Conservation (phyloP, 2,113 vertebrate species). For the Polyodon spathula region DNA sequence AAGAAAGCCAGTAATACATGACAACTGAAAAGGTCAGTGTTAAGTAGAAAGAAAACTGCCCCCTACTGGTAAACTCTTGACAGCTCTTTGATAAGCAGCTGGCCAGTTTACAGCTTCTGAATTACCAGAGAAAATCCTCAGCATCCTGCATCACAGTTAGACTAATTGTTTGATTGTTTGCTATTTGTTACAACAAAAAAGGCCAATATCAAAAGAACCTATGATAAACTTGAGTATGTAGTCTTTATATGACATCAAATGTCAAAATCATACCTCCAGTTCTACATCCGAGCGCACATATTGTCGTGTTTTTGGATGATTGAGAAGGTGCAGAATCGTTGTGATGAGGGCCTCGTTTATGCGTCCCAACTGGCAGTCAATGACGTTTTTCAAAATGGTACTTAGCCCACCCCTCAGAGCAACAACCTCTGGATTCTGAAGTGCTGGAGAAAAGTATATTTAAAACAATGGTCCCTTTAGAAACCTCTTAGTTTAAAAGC, state of each 20-base stretch:
- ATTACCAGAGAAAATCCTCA: too few relatives aligned
- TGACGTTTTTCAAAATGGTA: conserved; percentile 93
- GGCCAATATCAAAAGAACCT: not conserved
- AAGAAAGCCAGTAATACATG: too few relatives aligned
- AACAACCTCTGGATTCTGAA: conserved; percentile 95
- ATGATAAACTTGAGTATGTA: conserved; percentile 10
- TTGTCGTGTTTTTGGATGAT: conserved; percentile 91
- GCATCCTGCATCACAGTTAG: too few relatives aligned
- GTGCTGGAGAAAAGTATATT: conserved; percentile 48
- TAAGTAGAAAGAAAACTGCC: too few relatives aligned
- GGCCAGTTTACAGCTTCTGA: too few relatives aligned
- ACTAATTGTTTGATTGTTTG: too few relatives aligned
- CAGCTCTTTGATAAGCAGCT: too few relatives aligned
- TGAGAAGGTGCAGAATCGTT: conserved; percentile 92
- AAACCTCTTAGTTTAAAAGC: not conserved
- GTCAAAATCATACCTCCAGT: conserved; percentile 69
- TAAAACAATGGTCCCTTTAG: not conserved
- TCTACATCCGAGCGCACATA: conserved; percentile 90
- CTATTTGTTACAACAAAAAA: too few relatives aligned
- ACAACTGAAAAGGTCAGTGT: too few relatives aligned
- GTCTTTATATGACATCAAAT: conserved; percentile 14
- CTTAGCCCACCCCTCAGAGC: conserved; percentile 87
- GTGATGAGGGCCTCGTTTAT: conserved; percentile 97
- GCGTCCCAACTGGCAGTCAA: conserved; percentile 92
- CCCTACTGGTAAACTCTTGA: too few relatives aligned